Base-by-base conservation (phyloP, 2,797 vertebrate species). In the Pogoniulus pusillus region DNA sequence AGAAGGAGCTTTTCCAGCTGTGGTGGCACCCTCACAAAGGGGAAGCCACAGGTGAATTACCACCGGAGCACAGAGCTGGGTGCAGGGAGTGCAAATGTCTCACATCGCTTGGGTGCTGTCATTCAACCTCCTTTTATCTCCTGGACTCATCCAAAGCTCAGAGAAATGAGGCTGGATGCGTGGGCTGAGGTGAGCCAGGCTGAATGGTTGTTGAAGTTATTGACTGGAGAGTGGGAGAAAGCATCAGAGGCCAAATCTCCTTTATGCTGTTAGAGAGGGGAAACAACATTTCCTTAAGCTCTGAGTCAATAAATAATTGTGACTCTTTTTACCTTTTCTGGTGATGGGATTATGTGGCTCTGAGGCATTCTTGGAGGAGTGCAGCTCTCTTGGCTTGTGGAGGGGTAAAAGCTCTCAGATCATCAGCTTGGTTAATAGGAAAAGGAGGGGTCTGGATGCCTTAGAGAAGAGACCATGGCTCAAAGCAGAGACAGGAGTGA, bases 231-330 rank as follows among this genome's bases (percentile, higher is more conserved):
- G 93, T 72, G 76, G 85, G 82, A 93, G 82, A 80, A 72, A 63
- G 43, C 66, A 55, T 80, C 77, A 88, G 29, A 82, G 49, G 69
- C 70, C 49, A 53, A 47, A 24, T 85, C 76, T 82, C 24, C 3
- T 70, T 69, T 85, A n/a, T 58, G 65, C 83, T 47, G 49, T 12
- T 63, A 64, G 71, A 15, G 80, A 85, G 76, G 81, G 82, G 79
- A 87, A 92, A 51, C 29, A 72, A 34, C 20, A 5, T 92, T 91
- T 92, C 90, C 92, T 87, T 94, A 92, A 93, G 74, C 55, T 74
- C 0, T 30, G 39, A 77, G 87, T 90, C 30, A 0, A 89, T 95
- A 94, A 89, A 80, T 82, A 94, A 87, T 68, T 77, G 53, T 57
- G 75, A 27, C 30, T 66, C 29, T 63, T 63, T 81, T 43, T 47